Percentiles rank a stretch among this genome's conserved stretches.
Conservation (phyloP, 1,140 invertebrate genomes). For the Olivierus martensii region DNA sequence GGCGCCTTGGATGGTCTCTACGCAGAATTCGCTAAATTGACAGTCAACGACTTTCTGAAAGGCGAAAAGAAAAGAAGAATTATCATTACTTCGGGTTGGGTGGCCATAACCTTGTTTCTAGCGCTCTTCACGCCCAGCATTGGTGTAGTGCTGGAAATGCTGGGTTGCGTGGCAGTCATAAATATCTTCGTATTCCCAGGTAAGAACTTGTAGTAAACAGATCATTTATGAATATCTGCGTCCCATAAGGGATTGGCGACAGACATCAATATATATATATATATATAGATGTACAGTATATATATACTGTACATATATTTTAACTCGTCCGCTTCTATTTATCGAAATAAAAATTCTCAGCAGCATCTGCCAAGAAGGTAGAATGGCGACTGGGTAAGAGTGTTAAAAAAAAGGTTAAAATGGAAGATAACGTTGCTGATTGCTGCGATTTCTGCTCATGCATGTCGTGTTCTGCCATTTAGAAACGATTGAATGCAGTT, state of each 20-base stretch:
- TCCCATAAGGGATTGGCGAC: not conserved
- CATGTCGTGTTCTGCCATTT: too few species aligned
- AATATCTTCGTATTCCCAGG: slow-evolving; percentile 54
- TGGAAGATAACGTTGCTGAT: too few species aligned
- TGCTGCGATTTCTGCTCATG: too few species aligned
- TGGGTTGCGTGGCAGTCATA: slow-evolving; percentile 46
- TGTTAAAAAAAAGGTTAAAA: not conserved
- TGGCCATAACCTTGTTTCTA: slow-evolving; percentile 37
- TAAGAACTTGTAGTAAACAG: slow-evolving; percentile 22
- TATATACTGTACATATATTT: not conserved
- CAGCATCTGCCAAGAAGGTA: too few species aligned
- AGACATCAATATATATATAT: not conserved
- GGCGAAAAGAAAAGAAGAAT: slow-evolving; percentile 29
- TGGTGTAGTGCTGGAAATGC: slow-evolving; percentile 44
- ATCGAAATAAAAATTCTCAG: too few species aligned
- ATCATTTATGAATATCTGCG: not conserved
- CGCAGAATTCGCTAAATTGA: slow-evolving; percentile 22
- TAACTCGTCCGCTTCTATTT: not conserved
- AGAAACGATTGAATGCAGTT: too few species aligned
- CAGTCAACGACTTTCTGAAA: slow-evolving; percentile 18
- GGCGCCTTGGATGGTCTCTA: slow-evolving; percentile 31
- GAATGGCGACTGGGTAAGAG: too few species aligned
- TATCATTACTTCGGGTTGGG: slow-evolving; percentile 42
- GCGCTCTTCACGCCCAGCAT: slow-evolving; percentile 49
- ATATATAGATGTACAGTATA: not conserved